phyloP scores from a whole-genome alignment of 2,113 vertebrate species.

The Chauna torquata region DNA sequence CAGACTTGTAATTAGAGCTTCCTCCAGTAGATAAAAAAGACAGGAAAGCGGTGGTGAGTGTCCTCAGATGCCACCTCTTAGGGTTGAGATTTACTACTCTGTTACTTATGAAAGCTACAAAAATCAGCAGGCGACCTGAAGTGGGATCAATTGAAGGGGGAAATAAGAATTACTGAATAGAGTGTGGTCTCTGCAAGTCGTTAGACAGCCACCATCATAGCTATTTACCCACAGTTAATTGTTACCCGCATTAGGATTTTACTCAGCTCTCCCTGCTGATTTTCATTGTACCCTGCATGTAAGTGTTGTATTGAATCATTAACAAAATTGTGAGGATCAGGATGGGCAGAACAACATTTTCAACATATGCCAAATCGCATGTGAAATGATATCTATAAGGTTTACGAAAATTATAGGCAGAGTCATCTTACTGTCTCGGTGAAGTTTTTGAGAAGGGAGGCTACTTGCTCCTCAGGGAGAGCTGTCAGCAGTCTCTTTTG shows the following conservation, averaged over 20 bases:
- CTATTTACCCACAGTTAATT: slow-evolving; percentile 66
- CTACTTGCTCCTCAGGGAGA: neutral
- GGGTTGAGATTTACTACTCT: slow-evolving; percentile 53
- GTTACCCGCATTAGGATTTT: slow-evolving; percentile 32
- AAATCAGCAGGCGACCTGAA: slow-evolving; percentile 23
- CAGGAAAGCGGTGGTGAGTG: slow-evolving; percentile 52
- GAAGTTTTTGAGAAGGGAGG: neutral
- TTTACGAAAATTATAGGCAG: neutral
- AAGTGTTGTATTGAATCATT: neutral
- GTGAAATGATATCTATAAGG: neutral
- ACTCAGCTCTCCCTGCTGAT: neutral
- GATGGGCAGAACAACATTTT: neutral
- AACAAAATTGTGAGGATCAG: neutral
- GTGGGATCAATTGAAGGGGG: slow-evolving; percentile 12
- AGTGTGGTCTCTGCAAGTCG: slow-evolving; percentile 27
- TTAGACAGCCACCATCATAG: slow-evolving; percentile 42
- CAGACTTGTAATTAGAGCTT: slow-evolving; percentile 52
- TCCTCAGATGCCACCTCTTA: slow-evolving; percentile 44
- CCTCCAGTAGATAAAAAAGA: slow-evolving; percentile 56
- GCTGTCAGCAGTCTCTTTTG: neutral
- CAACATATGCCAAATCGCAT: neutral
- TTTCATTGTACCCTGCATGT: neutral
- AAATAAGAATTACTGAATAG: slow-evolving; percentile 58
- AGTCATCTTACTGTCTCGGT: neutral
- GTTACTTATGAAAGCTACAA: slow-evolving; percentile 63